Evolutionary conservation across 2,888 invertebrate species (phyloP).

Genomic region (Atethmia centrago): DNA sequence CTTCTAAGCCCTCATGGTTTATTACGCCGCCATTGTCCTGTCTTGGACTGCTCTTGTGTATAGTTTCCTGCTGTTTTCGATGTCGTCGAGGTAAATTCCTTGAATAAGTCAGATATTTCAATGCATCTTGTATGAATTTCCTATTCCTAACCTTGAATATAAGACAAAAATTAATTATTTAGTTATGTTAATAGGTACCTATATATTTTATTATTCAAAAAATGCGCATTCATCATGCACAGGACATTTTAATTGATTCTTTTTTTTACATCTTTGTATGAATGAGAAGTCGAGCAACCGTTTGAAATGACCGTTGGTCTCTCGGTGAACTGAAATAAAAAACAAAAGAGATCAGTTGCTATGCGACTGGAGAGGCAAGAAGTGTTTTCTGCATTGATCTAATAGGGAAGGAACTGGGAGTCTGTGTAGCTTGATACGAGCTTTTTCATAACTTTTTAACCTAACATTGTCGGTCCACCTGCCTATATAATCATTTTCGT

Average conservation of each 20-base stretch:
- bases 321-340: slow-evolving; percentile 20
- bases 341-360: slow-evolving; percentile 24
- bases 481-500: not conserved
- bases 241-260: slow-evolving; percentile 4
- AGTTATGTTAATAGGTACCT: too few relatives aligned
- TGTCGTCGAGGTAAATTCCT: not conserved
- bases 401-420: not conserved
- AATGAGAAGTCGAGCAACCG: slow-evolving; percentile 12
- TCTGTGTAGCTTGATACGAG: not conserved
- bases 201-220: not conserved
- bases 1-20: not conserved
- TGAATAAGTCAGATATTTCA: not conserved
- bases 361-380: slow-evolving; percentile 2
- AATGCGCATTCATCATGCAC: slow-evolving; percentile 16
- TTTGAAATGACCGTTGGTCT: not conserved
- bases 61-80: not conserved
- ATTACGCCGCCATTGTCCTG: not conserved
- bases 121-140: slow-evolving; percentile 20
- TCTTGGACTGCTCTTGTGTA: not conserved
- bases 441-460: not conserved
- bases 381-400: not conserved
- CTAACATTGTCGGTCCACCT: not conserved
- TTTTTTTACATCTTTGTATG: slow-evolving; percentile 1
- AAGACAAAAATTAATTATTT: not conserved
- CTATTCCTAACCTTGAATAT: slow-evolving; percentile 14